These are phyloP conservation scores for Gambusia yucatana DNA, from an alignment of 2,797 vertebrate genomes.

Conservation along the genomic window DNA sequence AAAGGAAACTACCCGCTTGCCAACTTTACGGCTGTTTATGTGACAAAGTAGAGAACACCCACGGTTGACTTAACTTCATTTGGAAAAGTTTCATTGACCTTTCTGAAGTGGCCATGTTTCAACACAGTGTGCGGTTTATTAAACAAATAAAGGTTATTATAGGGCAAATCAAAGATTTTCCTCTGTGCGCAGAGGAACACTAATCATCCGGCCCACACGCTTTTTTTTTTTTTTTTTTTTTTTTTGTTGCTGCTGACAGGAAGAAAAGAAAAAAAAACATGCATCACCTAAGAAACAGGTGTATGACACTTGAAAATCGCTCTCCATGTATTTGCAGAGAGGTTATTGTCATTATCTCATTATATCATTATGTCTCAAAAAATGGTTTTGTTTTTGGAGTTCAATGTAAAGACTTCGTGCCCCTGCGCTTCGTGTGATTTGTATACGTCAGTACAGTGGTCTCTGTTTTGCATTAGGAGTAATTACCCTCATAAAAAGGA, in stretches of 20 bases:
- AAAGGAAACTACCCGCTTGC: conserved; percentile 45
- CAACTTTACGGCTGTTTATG: conserved; percentile 68
- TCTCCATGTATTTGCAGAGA: background rate
- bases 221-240: background rate
- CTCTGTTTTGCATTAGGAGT: conserved; percentile 81
- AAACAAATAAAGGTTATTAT: conserved; percentile 42
- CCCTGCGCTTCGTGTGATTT: conserved; percentile 69
- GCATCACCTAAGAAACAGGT: conserved; percentile 5
- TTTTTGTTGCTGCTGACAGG: background rate
- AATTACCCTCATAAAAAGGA: conserved; percentile 77
- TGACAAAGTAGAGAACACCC: conserved; percentile 69
- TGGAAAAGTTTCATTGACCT: conserved; percentile 56
- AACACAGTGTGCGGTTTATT: conserved; percentile 35
- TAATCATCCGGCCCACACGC: background rate
- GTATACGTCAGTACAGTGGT: conserved; percentile 73
- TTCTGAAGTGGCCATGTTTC: conserved; percentile 54
- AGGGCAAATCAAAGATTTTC: conserved; percentile 36
- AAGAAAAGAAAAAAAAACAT: background rate
- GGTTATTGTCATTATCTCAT: background rate
- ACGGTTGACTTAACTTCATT: conserved; percentile 64
- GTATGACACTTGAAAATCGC: background rate
- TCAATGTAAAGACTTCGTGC: conserved; percentile 42
- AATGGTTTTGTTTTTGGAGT: conserved; percentile 56
- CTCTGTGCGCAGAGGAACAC: conserved; percentile 16
- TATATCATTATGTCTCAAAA: background rate